Conservation (phyloP, 2,888 invertebrate species). For the Melangyna quadrimaculata region DNA sequence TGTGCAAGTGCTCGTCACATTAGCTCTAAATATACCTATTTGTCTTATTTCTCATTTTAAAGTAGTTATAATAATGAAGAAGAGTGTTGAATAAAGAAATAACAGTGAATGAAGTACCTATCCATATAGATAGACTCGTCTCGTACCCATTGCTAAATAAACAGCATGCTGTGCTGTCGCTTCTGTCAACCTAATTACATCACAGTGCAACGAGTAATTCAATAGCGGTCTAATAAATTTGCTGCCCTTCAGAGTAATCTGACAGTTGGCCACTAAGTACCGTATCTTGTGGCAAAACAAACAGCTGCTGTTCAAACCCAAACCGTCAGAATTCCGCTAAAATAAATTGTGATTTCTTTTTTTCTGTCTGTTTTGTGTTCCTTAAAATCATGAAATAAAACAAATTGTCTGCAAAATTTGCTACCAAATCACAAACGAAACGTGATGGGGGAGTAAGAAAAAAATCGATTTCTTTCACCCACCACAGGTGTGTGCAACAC, state of each 20-base stretch:
- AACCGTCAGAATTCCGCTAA: constrained; percentile 43
- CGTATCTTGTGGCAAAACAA: constrained; percentile 49
- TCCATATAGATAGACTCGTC: no score
- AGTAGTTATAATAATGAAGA: constrained; percentile 36
- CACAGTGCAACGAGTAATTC: constrained; percentile 50
- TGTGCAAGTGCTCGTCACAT: constrained; percentile 25
- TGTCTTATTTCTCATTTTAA: neutral
- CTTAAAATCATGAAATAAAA: constrained; percentile 7
- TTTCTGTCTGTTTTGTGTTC: neutral
- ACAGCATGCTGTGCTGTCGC: constrained; percentile 18
- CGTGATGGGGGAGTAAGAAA: constrained; percentile 41
- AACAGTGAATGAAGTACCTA: constrained; percentile 21
- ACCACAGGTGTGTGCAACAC: constrained; percentile 30
- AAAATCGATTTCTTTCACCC: constrained; percentile 64
- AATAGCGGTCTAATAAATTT: constrained; percentile 59
- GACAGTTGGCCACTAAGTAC: constrained; percentile 61
- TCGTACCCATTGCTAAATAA: constrained; percentile 27
- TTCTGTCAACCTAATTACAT: constrained; percentile 57
- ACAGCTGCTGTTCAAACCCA: constrained; percentile 61
- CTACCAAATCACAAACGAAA: constrained; percentile 33
- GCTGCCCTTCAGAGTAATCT: constrained; percentile 59
- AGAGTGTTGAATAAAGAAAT: constrained; percentile 51
- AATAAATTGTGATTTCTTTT: constrained; percentile 7
- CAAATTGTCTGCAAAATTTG: constrained; percentile 43
- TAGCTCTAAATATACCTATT: constrained; percentile 10